Evolutionary conservation across 2,797 vertebrate species (phyloP), one percentile per base, ranked within the genome.

Genomic region (Gobio occitaniae): DNA sequence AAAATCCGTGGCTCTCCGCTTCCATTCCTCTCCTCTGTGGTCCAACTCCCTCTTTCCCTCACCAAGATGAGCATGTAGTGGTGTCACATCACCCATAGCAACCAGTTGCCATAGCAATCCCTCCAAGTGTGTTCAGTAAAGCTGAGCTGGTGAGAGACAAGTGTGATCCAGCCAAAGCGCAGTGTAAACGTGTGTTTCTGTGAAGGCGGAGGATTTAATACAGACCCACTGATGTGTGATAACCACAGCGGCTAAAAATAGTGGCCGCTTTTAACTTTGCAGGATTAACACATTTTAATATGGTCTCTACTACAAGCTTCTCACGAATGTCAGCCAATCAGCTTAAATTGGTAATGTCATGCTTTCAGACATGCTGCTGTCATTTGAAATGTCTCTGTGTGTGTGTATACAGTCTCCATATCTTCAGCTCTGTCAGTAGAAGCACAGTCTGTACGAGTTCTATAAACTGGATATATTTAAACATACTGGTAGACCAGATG

Each of bases 21-120:
- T 82, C 83, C 84, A 86, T 87, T 86, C 65, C 86, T 89, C 59
- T 86, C 89, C 86, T 88, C 89, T 87, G 87, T 89, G 88, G 87
- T 89, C 80, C 86, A 89, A 87, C 88, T 90, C 89, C 88, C 87
- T 90, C 87, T 84, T 84, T 78, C 78, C 83, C 82, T 85, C 74
- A 84, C 84, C 88, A 89, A 80, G 89, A 89, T 84, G 87, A 89
- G 78, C 89, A 90, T 88, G 93, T 88, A 88, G 93, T 90, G 91
- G 94, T 91, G 92, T 93, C 94, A 94, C 87, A 94, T 95, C 93
- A 93, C 93, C 90, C 89, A 88, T 94, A 92, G 93, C 94, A 95
- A 95, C 95, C 95, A 94, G 95, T 95, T 95, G 94, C 95, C 94
- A 95, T 96, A 94, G 94, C 94, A 91, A 95, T 95, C 87, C 91